A percentile compares a stretch with the other conserved stretches of the same genome.
Conservation (phyloP, 2,888 invertebrate species). For the Hypsopygia costalis region DNA sequence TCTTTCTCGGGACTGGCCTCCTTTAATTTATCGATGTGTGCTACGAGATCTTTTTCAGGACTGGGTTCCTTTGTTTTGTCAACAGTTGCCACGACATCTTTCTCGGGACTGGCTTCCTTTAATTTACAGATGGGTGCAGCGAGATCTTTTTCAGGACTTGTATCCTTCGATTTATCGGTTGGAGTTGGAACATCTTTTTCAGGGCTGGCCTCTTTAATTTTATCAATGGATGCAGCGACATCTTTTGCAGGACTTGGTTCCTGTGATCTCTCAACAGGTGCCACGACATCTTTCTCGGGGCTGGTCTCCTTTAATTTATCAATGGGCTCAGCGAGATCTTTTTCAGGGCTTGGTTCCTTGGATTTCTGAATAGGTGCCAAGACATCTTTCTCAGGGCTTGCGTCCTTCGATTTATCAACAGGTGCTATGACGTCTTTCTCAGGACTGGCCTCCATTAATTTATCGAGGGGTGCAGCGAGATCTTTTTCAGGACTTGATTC, state of each 20-base stretch:
- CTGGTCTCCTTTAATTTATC: conserved; percentile 13
- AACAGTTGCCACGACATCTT: not conserved
- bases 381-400: not conserved
- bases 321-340: not conserved
- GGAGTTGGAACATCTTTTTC: not conserved
- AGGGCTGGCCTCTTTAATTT: too few relatives aligned
- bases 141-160: not conserved
- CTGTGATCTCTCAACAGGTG: not conserved
- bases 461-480: conserved; percentile 2
- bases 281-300: not conserved
- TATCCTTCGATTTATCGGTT: not conserved
- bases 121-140: not conserved
- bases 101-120: not conserved
- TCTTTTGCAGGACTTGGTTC: not conserved
- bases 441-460: conserved; percentile 8
- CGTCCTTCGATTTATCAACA: not conserved
- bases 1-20: too few relatives aligned
- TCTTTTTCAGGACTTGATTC: conserved; percentile 15
- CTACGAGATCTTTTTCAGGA: too few relatives aligned
- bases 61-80: not conserved
- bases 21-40: too few relatives aligned
- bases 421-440: conserved; percentile 1
- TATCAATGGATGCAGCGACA: too few relatives aligned
- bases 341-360: conserved; percentile 1
- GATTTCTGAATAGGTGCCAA: not conserved